Evolutionary conservation across 2,888 invertebrate species (phyloP).

Genomic region (Uropetala carovei): DNA sequence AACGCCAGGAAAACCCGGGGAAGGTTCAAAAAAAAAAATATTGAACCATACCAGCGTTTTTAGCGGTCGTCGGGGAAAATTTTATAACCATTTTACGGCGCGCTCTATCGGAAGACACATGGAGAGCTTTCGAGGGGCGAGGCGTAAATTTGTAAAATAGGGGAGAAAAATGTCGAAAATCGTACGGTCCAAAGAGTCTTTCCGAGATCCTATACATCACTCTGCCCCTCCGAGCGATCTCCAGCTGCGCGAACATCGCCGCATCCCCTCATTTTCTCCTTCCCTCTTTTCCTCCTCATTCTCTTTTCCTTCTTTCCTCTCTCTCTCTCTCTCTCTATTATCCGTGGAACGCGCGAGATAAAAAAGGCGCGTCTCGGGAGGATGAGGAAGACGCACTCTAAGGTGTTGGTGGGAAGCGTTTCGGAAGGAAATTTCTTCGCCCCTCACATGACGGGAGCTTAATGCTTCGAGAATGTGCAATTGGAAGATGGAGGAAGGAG

Average conservation of each 20-base stretch:
- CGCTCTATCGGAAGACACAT: constrained; percentile 27
- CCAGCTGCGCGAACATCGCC: constrained; percentile 32
- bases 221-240: background rate
- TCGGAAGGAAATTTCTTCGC: constrained; percentile 18
- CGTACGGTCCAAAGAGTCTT: constrained; percentile 31
- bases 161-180: constrained; percentile 12
- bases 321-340: background rate
- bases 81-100: constrained; percentile 8
- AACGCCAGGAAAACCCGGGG: too few relatives aligned
- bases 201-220: constrained; percentile 37
- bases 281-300: too few relatives aligned
- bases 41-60: too few relatives aligned
- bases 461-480: background rate
- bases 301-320: background rate
- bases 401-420: constrained; percentile 5
- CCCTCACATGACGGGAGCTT: background rate
- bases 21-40: too few relatives aligned
- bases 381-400: background rate
- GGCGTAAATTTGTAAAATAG: constrained; percentile 40
- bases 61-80: background rate
- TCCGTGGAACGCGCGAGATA: too few relatives aligned
- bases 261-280: constrained; percentile 6
- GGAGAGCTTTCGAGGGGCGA: constrained; percentile 15
- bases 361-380: background rate
- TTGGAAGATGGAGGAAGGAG: constrained; percentile 1